Evolutionary conservation across 1,140 invertebrate species (phyloP).

Genomic region (Pseudomyrmex gracilis): DNA sequence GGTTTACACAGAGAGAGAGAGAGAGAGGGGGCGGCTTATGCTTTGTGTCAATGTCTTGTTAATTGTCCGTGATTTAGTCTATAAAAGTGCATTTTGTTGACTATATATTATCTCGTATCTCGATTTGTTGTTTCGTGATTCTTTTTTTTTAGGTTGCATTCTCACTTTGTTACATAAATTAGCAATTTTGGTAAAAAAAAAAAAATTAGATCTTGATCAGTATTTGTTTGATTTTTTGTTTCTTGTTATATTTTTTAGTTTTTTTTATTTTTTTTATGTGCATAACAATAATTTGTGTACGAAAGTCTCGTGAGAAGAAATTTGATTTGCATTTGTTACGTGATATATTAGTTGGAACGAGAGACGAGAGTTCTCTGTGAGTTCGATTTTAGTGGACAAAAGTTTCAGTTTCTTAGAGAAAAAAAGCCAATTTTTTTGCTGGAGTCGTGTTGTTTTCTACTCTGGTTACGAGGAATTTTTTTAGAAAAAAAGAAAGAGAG

Average conservation of each 20-base stretch:
- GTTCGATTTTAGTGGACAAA: constrained; percentile 6
- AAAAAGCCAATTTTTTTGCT: constrained; percentile 7
- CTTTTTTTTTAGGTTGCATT: constrained; percentile 40
- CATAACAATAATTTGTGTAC: constrained; percentile 11
- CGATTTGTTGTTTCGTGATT: constrained; percentile 36
- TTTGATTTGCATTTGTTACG: constrained; percentile 6
- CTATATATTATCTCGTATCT: constrained; percentile 41
- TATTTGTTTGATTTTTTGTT: constrained; percentile 21
- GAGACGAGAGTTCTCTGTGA: background rate
- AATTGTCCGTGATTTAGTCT: constrained; percentile 67
- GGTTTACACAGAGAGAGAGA: constrained; percentile 38
- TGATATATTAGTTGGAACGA: background rate
- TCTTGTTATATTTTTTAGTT: constrained; percentile 22
- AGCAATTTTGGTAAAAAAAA: constrained; percentile 36
- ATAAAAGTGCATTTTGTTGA: constrained; percentile 61
- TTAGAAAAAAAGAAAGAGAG: background rate
- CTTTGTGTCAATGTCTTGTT: constrained; percentile 77
- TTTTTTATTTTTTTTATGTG: constrained; percentile 4
- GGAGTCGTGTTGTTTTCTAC: background rate
- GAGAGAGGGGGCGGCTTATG: constrained; percentile 43
- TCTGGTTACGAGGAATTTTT: constrained; percentile 7
- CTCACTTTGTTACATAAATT: constrained; percentile 35
- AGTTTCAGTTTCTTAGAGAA: constrained; percentile 11
- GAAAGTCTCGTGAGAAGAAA: constrained; percentile 19
- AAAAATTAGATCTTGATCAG: constrained; percentile 25